phyloP scores from a whole-genome alignment of 2,888 invertebrate genomes.

The Drosophila leonis region DNA sequence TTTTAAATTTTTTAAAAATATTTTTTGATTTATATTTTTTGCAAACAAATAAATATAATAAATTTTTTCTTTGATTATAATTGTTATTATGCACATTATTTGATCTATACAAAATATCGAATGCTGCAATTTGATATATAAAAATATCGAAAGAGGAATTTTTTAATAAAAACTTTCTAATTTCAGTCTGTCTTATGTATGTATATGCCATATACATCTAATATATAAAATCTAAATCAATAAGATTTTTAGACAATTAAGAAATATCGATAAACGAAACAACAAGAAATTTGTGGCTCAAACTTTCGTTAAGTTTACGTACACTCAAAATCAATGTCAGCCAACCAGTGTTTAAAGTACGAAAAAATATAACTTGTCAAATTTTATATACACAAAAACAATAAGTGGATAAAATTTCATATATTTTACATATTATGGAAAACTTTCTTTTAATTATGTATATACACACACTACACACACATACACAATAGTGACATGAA shows the following conservation, averaged over 20 bases:
- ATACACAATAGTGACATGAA: neutral
- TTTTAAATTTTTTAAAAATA: neutral
- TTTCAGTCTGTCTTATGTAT: neutral
- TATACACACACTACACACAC: neutral
- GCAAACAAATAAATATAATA: neutral
- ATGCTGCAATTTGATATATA: neutral
- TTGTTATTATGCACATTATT: neutral
- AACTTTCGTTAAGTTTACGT: neutral
- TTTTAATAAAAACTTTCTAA: neutral
- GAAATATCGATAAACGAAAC: slow-evolving; percentile 1
- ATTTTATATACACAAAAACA: too few relatives aligned
- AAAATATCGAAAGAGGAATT: neutral
- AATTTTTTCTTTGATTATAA: neutral
- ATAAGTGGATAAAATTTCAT: neutral
- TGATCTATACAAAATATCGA: too few relatives aligned
- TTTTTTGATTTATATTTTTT: neutral
- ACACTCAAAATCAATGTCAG: too few relatives aligned
- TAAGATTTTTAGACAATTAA: neutral
- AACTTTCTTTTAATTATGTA: slow-evolving; percentile 23
- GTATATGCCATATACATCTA: too few relatives aligned
- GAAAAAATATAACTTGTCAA: too few relatives aligned
- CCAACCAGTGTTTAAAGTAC: too few relatives aligned
- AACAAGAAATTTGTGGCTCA: neutral
- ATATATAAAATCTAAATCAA: too few relatives aligned
- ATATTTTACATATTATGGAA: neutral